Percentiles rank a stretch among this genome's conserved stretches.
These are phyloP conservation scores for Hanleya hanleyi DNA, from an alignment of 2,888 invertebrate species.

Conservation along the genomic window DNA sequence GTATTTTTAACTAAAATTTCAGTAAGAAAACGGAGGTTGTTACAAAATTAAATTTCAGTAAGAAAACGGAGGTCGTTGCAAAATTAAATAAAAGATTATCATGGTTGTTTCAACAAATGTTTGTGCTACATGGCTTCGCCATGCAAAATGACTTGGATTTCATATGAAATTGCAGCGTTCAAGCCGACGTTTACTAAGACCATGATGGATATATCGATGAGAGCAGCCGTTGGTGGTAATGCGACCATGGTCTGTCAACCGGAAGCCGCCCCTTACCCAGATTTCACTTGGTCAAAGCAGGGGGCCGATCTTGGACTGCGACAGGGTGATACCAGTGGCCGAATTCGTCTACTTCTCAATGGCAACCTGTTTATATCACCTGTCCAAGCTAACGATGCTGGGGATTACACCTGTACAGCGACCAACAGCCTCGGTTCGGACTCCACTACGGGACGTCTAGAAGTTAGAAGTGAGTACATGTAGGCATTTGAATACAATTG, in stretches of 20 bases:
- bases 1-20: no score
- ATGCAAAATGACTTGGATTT: no score
- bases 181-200: not conserved
- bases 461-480: constrained; percentile 46
- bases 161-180: not conserved
- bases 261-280: constrained; percentile 86
- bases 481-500: no score
- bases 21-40: no score
- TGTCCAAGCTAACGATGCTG: constrained; percentile 84
- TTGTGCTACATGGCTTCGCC: no score
- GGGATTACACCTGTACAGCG: constrained; percentile 87
- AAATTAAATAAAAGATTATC: no score
- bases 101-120: no score
- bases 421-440: constrained; percentile 69
- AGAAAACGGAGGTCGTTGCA: no score
- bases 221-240: constrained; percentile 89
- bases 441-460: constrained; percentile 48
- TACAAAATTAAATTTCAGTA: no score
- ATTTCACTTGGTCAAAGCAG: constrained; percentile 48
- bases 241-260: constrained; percentile 93
- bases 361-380: constrained; percentile 82
- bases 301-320: constrained; percentile 36
- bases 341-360: constrained; percentile 76
- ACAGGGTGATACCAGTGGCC: constrained; percentile 41
- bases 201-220: not conserved